Base-by-base conservation (phyloP, 2,888 invertebrate species). In the Dilophus febrilis region DNA sequence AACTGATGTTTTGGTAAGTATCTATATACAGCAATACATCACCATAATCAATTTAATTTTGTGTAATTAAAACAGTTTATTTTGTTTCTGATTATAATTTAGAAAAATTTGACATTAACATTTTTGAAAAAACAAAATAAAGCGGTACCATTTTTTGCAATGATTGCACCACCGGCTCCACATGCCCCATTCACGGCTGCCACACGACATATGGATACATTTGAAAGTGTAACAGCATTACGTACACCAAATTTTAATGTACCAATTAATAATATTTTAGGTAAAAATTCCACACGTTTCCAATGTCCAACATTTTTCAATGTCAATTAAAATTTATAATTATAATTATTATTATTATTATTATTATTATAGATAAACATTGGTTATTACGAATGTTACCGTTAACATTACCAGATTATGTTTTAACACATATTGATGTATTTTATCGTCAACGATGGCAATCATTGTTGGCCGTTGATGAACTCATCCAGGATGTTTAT, bases 141-240 rank as follows among this genome's bases (percentile, higher is more conserved):
- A 10, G 43, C 53, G 1, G 46, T 54, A 13, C 80, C 81, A 1
- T 88, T 92, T 57, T 73, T 92, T 42, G 83, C 87, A 74, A 74
- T 86, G 49, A 51, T 90, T n/a, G 74, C 88, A 0, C 79, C 87
- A 0, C 91, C 91, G 19, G 85, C 91, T 0, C 78, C 84, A 3
- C 92, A 92, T 60, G 76, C 74, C 34, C 91, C 92, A 0, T 88
- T 82, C 56, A 84, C 77, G 1, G 79, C 91, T 4, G 87, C 86
- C 2, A 67, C 70, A 0, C 66, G 86, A 30, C 85, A 90, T 56
- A 55, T 59, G 28, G 67, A 70, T 37, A 56, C 52, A 4, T 91
- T 73, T 59, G 59, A 65, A 2, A 68, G 71, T 36, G 57, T 70
- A 2, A 70, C 66, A 31, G 83, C 72, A 0, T 67, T 76, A 3